Evolutionary conservation across 1,140 invertebrate species (phyloP).

Genomic region (Wiebesia pumilae): DNA sequence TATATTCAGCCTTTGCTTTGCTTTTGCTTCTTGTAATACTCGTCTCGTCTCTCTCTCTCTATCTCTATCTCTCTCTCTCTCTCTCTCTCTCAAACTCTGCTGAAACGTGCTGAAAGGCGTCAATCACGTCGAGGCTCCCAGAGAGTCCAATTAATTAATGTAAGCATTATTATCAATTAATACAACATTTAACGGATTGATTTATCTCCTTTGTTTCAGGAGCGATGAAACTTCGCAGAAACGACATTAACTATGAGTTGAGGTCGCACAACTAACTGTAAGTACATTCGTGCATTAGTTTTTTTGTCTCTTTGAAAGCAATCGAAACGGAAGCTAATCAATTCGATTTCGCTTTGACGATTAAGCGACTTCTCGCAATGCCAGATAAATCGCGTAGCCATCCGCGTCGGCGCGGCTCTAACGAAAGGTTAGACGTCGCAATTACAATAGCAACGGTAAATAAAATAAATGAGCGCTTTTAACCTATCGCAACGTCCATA

Average conservation of each 20-base stretch:
- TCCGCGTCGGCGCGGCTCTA: too few relatives aligned
- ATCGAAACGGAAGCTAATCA: not conserved
- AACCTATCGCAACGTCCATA: not conserved
- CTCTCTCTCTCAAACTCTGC: constrained; percentile 10
- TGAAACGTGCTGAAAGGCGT: not conserved
- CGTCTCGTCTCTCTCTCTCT: not conserved
- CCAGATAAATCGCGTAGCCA: not conserved
- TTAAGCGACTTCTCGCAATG: not conserved
- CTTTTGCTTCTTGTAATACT: not conserved
- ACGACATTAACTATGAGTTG: constrained; percentile 71
- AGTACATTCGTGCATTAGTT: constrained; percentile 56
- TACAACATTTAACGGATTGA: not conserved
- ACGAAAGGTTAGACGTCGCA: not conserved
- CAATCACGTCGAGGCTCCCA: not conserved
- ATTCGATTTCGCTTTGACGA: not conserved
- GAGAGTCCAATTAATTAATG: constrained; percentile 22
- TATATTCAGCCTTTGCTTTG: not conserved
- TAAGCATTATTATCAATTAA: not conserved
- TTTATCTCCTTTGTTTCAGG: constrained; percentile 63
- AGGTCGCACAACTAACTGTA: constrained; percentile 71
- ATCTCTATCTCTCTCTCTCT: not conserved
- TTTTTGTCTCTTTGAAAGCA: not conserved
- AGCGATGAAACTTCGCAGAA: constrained; percentile 68
- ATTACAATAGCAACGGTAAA: constrained; percentile 22
- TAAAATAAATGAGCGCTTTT: constrained; percentile 7